Evolutionary conservation across 1,140 invertebrate species (phyloP), one percentile per base, ranked within the genome.

Genomic region (Luehdorfia chinensis): DNA sequence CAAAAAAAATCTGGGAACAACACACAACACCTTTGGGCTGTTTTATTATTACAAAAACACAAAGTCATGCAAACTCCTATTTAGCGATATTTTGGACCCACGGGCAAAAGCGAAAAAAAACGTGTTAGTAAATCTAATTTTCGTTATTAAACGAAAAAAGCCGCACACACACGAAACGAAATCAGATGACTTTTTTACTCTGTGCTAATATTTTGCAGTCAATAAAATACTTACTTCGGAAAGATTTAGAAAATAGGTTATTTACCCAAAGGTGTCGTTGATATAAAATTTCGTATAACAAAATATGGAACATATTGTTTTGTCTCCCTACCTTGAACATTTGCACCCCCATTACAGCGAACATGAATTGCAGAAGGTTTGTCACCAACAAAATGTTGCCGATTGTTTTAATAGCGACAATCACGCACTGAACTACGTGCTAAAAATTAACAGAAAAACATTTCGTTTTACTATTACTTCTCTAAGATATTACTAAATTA

Each of bases 321-420:
- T 12, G 71, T 70, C 88, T 52, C 84, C 80, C 93, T 94, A 95
- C 96, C 95, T 99, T 99, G 91, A 99, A 99, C 76, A 99, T 94
- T 91, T 99, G 98, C 87, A 99, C 98, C 90, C 98, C 98, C 90
- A 99, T 99, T 87, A 99, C 98, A 87, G 98, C 97, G 89, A 99
- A 99, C 97, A 99, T 99, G 93, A 99, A 99, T 91, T 99, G 95
- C 77, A 99, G 95, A 73, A 99, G 94, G 91, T 97, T 97, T 87
- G 97, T 98, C 88, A 99, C 97, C 93, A 98, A 92, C 93, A 98
- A 97, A 89, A 98, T 98, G 92, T 98, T 98, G 87, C 97, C 97
- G 88, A 98, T 98, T 73, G 97, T 98, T 93, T 98, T 98, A 86
- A 98, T 96, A 80, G 97, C 97, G 86, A 98, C 97, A 90, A 98